phyloP scores from a whole-genome alignment of 2,888 invertebrate species.

The Plebejus melissa region DNA sequence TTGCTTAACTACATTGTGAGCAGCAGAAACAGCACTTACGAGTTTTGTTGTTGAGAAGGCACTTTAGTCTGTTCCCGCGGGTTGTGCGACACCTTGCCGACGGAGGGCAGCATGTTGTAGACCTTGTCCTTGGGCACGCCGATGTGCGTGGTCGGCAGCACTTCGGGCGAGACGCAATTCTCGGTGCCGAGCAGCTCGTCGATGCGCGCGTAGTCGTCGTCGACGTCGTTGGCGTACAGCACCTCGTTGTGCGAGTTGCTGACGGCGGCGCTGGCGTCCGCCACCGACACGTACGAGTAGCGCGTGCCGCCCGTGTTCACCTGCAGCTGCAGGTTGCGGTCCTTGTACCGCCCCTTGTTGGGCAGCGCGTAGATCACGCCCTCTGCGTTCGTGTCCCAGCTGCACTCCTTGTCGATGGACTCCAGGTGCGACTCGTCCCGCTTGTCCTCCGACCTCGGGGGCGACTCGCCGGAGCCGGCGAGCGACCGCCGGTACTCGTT shows the following conservation, averaged over 20 bases:
- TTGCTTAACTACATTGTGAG: not conserved
- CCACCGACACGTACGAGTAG: constrained; percentile 71
- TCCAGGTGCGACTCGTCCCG: constrained; percentile 67
- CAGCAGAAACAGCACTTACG: constrained; percentile 49
- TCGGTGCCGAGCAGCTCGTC: constrained; percentile 67
- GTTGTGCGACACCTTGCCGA: constrained; percentile 65
- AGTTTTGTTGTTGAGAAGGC: constrained; percentile 57
- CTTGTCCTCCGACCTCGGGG: constrained; percentile 52
- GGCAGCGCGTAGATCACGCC: constrained; percentile 75
- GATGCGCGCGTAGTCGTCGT: constrained; percentile 70
- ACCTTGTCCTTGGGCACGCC: constrained; percentile 57
- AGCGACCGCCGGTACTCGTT: constrained; percentile 69
- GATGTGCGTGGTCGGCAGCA: constrained; percentile 68
- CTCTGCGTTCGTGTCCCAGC: constrained; percentile 78
- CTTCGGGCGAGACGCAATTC: constrained; percentile 70
- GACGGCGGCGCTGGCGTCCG: constrained; percentile 70
- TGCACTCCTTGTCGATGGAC: constrained; percentile 78
- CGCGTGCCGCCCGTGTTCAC: constrained; percentile 72
- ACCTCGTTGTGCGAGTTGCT: constrained; percentile 72
- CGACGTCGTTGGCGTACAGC: constrained; percentile 64
- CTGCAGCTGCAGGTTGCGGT: constrained; percentile 68
- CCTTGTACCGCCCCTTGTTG: constrained; percentile 74
- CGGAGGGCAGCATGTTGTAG: constrained; percentile 63
- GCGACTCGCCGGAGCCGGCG: constrained; percentile 58
- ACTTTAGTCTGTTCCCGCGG: constrained; percentile 60